Evolutionary conservation across 2,888 invertebrate species (phyloP).

Genomic region (Eretmocerus hayati): DNA sequence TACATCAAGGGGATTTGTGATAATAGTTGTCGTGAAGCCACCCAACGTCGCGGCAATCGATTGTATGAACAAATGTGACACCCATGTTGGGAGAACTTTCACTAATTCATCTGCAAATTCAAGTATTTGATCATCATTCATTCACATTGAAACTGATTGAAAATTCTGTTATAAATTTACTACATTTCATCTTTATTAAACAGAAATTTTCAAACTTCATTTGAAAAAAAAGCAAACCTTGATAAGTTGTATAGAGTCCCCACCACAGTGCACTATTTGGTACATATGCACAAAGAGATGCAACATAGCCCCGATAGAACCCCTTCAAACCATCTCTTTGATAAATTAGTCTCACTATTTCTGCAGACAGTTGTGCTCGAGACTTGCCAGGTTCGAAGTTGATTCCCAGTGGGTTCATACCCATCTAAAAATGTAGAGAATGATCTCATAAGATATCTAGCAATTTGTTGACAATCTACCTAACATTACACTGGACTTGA

Average conservation of each 20-base stretch:
- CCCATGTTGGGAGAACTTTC: constrained; percentile 64
- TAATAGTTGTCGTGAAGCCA: constrained; percentile 84
- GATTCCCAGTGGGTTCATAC: constrained; percentile 71
- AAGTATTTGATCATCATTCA: background rate
- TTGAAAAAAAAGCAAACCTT: constrained; percentile 56
- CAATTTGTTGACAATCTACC: background rate
- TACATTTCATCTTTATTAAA: background rate
- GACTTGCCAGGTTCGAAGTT: constrained; percentile 57
- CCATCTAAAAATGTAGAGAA: constrained; percentile 36
- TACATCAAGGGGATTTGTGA: constrained; percentile 95
- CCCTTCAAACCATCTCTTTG: constrained; percentile 74
- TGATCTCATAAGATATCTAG: background rate
- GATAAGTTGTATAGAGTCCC: constrained; percentile 89
- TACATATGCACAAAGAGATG: constrained; percentile 87
- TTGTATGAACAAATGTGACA: constrained; percentile 79
- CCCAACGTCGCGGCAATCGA: constrained; percentile 85
- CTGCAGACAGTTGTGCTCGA: constrained; percentile 61
- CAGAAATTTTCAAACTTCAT: background rate
- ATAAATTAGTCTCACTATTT: constrained; percentile 73
- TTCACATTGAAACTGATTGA: background rate
- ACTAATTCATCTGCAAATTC: constrained; percentile 64
- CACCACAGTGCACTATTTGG: constrained; percentile 98
- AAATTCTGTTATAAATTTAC: background rate
- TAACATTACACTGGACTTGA: background rate
- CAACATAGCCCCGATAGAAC: constrained; percentile 89